Base-by-base conservation (phyloP, 2,113 vertebrate species). In the Tinamus guttatus region DNA sequence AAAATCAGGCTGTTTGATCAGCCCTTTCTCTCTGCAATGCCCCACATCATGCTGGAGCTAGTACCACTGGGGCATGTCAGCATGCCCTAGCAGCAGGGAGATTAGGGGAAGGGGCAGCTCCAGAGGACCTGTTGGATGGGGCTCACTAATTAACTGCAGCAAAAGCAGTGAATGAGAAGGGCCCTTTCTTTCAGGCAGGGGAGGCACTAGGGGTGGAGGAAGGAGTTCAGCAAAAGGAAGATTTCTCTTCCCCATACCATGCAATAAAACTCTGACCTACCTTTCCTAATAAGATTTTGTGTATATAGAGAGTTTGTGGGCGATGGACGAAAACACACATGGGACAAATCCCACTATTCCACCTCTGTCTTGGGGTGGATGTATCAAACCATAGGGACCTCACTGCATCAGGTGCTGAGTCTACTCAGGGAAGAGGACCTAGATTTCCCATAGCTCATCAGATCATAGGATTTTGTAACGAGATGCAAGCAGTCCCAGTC, bases 91-190 rank as follows among this genome's bases (percentile, higher is more conserved):
- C 96, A 95, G 94, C 90, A 71, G 81, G 74, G 60, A 94, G 91
- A 95, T 92, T 94, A 92, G 93, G 94, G 93, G 43, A 95, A 83
- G 83, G 41, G 73, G 85, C 62, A 90, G 63, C 87, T 88, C 93
- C 70, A 1, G 14, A 91, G 84, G 70, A 79, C 21, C 0, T 69
- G 74, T 70, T 96, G 82, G 94, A 91, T 91, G 2, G 2, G 85
- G 76, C 67, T 95, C 24, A 47, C 87, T 97, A 97, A 97, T 97
- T 97, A 96, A 96, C 94, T 96, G 78, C 85, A 91, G 43, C 92
- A 94, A 96, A 94, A 96, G 85, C 85, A 90, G 36, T 82, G 90
- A 89, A 94, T 94, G 94, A 88, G 92, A 96, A 87, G 4, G 2
- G 89, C 83, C 79, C 58, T 95, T 95, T 95, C 78, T 90, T 74